Conservation (phyloP, 1,140 invertebrate genomes). For the Gryon sp. region DNA sequence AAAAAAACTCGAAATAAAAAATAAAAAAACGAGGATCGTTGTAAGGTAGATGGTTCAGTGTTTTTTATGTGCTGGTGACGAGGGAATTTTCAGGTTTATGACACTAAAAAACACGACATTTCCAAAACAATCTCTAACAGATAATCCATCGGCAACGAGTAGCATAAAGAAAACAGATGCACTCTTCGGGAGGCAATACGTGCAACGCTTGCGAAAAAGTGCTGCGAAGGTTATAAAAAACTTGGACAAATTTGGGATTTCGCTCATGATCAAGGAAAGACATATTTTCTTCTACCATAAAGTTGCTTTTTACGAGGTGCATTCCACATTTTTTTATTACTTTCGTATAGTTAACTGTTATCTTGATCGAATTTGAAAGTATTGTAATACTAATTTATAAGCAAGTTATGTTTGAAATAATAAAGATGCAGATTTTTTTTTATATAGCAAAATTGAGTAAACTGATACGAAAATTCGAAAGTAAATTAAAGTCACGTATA, state of each 20-base stretch:
- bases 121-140: slow-evolving; percentile 49
- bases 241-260: slow-evolving; percentile 55
- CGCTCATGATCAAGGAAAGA: slow-evolving; percentile 47
- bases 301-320: slow-evolving; percentile 44
- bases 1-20: slow-evolving; percentile 8
- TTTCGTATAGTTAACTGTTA: slow-evolving; percentile 28
- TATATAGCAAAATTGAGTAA: too few species aligned
- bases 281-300: slow-evolving; percentile 51
- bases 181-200: slow-evolving; percentile 29
- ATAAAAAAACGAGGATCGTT: not conserved
- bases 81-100: slow-evolving; percentile 26
- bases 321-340: slow-evolving; percentile 44
- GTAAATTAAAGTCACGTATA: too few species aligned
- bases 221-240: slow-evolving; percentile 35
- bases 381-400: slow-evolving; percentile 31
- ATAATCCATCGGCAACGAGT: slow-evolving; percentile 50
- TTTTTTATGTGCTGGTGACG: slow-evolving; percentile 15
- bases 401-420: not conserved
- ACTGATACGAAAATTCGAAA: not conserved
- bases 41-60: slow-evolving; percentile 4
- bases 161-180: slow-evolving; percentile 53
- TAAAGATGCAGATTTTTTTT: not conserved
- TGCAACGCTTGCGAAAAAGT: slow-evolving; percentile 57
- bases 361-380: slow-evolving; percentile 36
- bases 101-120: slow-evolving; percentile 17